These are phyloP conservation scores for Syritta pipiens DNA, from an alignment of 2,888 invertebrate species.

Conservation along the genomic window DNA sequence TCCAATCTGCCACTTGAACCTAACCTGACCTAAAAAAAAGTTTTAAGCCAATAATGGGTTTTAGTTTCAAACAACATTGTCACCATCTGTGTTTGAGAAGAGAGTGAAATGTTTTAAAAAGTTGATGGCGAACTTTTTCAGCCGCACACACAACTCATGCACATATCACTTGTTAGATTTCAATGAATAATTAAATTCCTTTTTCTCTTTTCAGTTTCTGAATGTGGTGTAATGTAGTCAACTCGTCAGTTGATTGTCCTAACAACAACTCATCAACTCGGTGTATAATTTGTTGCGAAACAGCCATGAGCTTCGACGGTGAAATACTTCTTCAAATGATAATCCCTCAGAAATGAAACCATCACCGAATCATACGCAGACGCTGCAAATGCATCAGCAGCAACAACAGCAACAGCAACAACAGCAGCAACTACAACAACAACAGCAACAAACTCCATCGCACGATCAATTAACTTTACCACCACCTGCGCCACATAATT, in stretches of 20 bases:
- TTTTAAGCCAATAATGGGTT: too few relatives aligned
- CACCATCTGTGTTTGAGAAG: too few relatives aligned
- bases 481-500: slow-evolving; percentile 65
- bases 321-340: slow-evolving; percentile 45
- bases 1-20: too few relatives aligned
- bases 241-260: slow-evolving; percentile 6
- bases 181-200: not conserved
- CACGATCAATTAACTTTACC: slow-evolving; percentile 67
- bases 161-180: too few relatives aligned
- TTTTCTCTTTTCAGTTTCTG: slow-evolving; percentile 25
- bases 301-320: slow-evolving; percentile 61
- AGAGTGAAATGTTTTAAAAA: too few relatives aligned
- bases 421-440: slow-evolving; percentile 43
- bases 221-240: slow-evolving; percentile 46
- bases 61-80: too few relatives aligned
- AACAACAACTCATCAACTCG: slow-evolving; percentile 21
- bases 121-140: too few relatives aligned
- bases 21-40: too few relatives aligned
- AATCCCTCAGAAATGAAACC: slow-evolving; percentile 60
- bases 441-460: slow-evolving; percentile 56
- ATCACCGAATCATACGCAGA: slow-evolving; percentile 64
- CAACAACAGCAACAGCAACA: slow-evolving; percentile 58
- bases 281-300: slow-evolving; percentile 19
- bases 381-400: slow-evolving; percentile 60
- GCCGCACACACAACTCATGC: too few relatives aligned